These are phyloP conservation scores for Anthopleura sola DNA, from an alignment of 64 coral and sea anemone genomes.

Conservation along the genomic window DNA sequence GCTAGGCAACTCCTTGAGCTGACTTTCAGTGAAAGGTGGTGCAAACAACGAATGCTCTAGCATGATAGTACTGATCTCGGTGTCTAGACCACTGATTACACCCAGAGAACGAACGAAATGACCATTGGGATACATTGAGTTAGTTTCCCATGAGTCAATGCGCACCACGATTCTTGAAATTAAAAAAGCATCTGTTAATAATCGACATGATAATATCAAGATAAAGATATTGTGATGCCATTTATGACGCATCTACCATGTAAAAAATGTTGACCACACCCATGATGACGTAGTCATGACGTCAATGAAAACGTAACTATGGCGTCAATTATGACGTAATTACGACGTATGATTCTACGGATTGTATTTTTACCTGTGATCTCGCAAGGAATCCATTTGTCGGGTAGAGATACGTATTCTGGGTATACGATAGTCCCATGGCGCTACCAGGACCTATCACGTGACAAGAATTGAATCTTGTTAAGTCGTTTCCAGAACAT, in stretches of 20 bases:
- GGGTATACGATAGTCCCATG: slow-evolving; percentile 83
- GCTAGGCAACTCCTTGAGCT: slow-evolving; percentile 70
- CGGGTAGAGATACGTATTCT: slow-evolving; percentile 84
- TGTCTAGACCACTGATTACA: slow-evolving; percentile 70
- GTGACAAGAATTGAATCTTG: not conserved
- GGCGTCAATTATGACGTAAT: not conserved
- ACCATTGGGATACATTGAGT: slow-evolving; percentile 83
- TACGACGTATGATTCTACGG: not conserved
- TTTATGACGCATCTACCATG: no score
- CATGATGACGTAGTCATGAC: not conserved
- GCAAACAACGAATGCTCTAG: slow-evolving; percentile 78
- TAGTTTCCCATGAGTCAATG: slow-evolving; percentile 83
- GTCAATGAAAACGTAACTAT: not conserved
- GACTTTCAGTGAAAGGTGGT: slow-evolving; percentile 75
- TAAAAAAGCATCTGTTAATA: not conserved
- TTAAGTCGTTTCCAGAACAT: not conserved
- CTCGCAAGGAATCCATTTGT: slow-evolving; percentile 68
- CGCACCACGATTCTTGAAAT: slow-evolving; percentile 70
- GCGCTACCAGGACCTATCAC: slow-evolving; percentile 71
- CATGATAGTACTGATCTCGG: slow-evolving; percentile 75
- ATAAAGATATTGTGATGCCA: no score
- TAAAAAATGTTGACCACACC: no score
- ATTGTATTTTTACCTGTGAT: slow-evolving; percentile 64
- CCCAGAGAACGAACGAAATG: slow-evolving; percentile 86
- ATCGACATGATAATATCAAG: no score